Percentiles rank a stretch among this genome's conserved stretches.
Evolutionary conservation across 92 coral and sea anemone genomes (phyloP).

Genomic region (Palythoa grandis): DNA sequence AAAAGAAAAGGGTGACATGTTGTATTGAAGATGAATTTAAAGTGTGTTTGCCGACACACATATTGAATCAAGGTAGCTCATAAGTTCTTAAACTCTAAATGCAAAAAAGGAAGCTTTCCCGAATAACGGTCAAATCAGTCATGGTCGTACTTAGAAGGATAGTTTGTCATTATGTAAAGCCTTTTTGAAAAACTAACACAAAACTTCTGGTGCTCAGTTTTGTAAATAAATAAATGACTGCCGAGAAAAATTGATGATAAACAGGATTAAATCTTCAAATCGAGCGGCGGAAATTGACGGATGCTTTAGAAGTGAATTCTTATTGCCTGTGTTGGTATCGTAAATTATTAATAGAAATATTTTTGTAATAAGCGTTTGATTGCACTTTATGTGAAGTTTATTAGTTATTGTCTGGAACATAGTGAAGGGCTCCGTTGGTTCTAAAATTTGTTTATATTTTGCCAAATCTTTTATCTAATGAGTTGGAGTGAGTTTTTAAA

Average conservation of each 20-base stretch:
- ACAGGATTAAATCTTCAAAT: slow-evolving; percentile 46
- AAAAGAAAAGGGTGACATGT: slow-evolving; percentile 30
- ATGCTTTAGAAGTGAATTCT: slow-evolving; percentile 35
- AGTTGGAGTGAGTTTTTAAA: neutral
- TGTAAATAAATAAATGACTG: slow-evolving; percentile 37
- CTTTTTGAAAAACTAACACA: slow-evolving; percentile 47
- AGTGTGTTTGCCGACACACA: slow-evolving; percentile 44
- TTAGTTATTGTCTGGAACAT: slow-evolving; percentile 30
- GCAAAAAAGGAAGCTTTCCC: neutral
- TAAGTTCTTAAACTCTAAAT: slow-evolving; percentile 32
- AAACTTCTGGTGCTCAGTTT: slow-evolving; percentile 36
- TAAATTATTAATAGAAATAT: slow-evolving; percentile 41
- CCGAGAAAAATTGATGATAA: slow-evolving; percentile 36
- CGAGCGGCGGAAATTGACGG: slow-evolving; percentile 49
- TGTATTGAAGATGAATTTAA: slow-evolving; percentile 29
- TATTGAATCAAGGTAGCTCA: neutral
- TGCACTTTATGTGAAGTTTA: slow-evolving; percentile 26
- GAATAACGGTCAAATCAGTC: slow-evolving; percentile 27
- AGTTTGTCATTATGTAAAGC: slow-evolving; percentile 18
- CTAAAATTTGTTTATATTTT: slow-evolving; percentile 18
- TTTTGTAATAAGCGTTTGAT: slow-evolving; percentile 27
- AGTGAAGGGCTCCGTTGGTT: slow-evolving; percentile 20
- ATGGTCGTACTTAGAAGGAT: neutral
- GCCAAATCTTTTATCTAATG: slow-evolving; percentile 11
- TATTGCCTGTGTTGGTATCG: slow-evolving; percentile 8